Evolutionary conservation across 1,140 invertebrate species (phyloP), one percentile per base, ranked within the genome.

Genomic region (Scaptomyza hsui): DNA sequence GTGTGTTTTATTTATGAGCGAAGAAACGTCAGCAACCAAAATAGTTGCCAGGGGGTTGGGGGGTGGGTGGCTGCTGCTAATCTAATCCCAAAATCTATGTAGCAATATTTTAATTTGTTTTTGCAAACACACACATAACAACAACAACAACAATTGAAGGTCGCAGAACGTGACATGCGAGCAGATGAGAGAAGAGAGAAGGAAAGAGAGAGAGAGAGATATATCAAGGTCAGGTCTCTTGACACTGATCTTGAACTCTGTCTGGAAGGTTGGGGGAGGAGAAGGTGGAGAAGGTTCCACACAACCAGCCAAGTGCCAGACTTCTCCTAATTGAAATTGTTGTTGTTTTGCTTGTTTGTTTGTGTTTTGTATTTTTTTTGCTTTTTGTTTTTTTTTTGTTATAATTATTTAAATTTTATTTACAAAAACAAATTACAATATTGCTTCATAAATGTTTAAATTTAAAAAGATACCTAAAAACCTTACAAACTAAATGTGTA

Each of bases 341-440:
- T 63, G 56, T 45, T 69, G 42, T 61, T 72, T 19, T 44, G 39
- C 19, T 39, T 72, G 18, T 18, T 59, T 56, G 45, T 52, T 59
- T 41, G 19, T 57, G 47, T 19, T 39, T 18, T 56, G 13, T 56
- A 45, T 10, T 57, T 29, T n/a, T 26, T 15, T 64, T 56, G 49
- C 53, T 26, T 16, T 6, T 29, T n/a, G 16, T 55, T 57, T 51
- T 53, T 47, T 72, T 72, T 69, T 55, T 62, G 74, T 49, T 81
- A 45, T 86, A 75, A 88, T 86, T 88, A 76, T 80, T 85, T 78
- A 81, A 88, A 89, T 88, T 88, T 88, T 88, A 88, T 88, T 88
- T 88, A 88, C 82, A 88, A 88, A 89, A 88, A 88, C 82, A 88
- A 88, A 89, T 88, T 88, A 88, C 82, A 88, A 88, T 89, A 88